Base-by-base conservation (phyloP, 2,888 invertebrate genomes). In the Lottia scabra region DNA sequence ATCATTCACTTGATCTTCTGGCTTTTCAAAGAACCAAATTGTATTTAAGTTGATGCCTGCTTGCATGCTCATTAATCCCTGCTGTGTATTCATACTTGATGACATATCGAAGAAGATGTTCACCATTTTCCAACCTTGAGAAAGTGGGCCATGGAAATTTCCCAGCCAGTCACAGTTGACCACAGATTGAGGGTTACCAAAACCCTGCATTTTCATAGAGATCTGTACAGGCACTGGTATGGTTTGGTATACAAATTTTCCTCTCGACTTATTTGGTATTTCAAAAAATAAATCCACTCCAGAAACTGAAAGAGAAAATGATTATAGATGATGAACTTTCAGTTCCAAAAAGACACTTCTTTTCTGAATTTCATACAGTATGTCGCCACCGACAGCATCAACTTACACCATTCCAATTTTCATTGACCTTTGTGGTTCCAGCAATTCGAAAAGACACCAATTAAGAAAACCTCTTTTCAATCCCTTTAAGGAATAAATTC, bases 11-110 rank as follows among this genome's bases (percentile, higher is more conserved):
- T 79, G 71, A 5, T 84, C 80, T 0, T 77, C 76, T 8, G 85
- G 82, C 73, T 87, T 88, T 77, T 88, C 88, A 76, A 88, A 88
- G 30, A 87, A 83, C 84, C 87, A 87, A 46, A 87, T 77, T 23
- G 84, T 81, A 76, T 85, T 84, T 48, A 80, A 75, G 15, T 68
- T 70, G 0, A 72, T 65, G 23, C 23, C 23, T 38, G 38, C 38
- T 38, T 38, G 38, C 38, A 38, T 10, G 4, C 19, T 23, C 56
- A 23, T 56, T 10, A 23, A 23, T 19, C 19, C 19, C 10, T 19
- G 23, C 23, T 56, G 23, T 23, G 23, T 56, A 19, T 56, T 56
- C 56, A 56, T 56, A 16, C 19, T 16, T 3, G 56, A 3, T 56
- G 56, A 56, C 46, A 74, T 71, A 74, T 87, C 87, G 45, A 85